Evolutionary conservation across 2,797 vertebrate genomes (phyloP).

Genomic region (Darevskia mixta): DNA sequence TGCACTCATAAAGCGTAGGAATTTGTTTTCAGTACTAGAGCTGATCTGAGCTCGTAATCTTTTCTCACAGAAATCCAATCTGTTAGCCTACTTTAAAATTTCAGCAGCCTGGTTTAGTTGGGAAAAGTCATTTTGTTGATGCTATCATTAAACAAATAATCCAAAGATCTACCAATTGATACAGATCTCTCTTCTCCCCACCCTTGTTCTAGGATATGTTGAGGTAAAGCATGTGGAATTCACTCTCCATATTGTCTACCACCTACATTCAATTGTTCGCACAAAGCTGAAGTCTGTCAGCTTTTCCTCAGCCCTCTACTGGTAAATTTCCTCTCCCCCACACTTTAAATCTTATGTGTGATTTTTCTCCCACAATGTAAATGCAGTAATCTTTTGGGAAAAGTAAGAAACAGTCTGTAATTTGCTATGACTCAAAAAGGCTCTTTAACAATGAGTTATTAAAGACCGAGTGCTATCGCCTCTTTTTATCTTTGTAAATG

Average conservation of each 20-base stretch:
- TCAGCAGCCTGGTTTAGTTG: too few species aligned
- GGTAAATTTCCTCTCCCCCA: background rate
- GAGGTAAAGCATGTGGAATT: background rate
- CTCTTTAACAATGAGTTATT: slow-evolving; percentile 16
- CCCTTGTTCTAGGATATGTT: background rate
- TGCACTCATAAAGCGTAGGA: too few species aligned
- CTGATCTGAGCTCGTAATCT: too few species aligned
- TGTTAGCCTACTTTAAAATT: too few species aligned
- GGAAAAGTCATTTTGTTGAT: too few species aligned
- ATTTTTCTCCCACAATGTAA: slow-evolving; percentile 6
- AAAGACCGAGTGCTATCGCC: background rate
- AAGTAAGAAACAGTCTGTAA: slow-evolving; percentile 26
- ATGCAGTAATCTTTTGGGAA: slow-evolving; percentile 4
- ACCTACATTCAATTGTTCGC: background rate
- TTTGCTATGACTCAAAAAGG: slow-evolving; percentile 7
- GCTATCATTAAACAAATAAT: background rate
- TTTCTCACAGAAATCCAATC: too few species aligned
- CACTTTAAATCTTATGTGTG: background rate
- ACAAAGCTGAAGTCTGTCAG: background rate
- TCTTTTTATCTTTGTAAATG: slow-evolving; percentile 26
- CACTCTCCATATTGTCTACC: background rate
- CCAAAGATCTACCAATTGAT: background rate
- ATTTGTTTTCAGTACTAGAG: too few species aligned
- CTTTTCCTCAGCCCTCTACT: background rate
- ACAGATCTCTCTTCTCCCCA: too few species aligned